Conservation (phyloP, 2,113 vertebrate species). For the Hemicordylus capensis region DNA sequence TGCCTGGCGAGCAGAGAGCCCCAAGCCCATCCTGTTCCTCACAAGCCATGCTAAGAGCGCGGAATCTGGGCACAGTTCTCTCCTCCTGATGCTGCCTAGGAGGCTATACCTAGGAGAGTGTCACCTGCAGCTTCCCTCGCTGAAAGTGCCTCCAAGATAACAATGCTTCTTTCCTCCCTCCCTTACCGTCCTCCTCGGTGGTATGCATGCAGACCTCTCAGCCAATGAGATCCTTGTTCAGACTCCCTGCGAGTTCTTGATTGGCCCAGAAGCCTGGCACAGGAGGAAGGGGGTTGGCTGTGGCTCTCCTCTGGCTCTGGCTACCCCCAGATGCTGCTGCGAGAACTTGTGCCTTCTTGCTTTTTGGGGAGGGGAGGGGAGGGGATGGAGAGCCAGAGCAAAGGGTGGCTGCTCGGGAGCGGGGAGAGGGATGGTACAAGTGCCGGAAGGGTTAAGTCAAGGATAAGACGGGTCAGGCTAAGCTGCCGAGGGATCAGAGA, state of each 20-base stretch:
- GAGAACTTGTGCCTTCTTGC: neutral
- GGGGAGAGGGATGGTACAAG: neutral
- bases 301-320: neutral
- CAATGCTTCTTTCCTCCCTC: conserved; percentile 41
- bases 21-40: neutral
- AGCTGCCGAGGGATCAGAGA: neutral
- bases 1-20: neutral
- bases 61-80: neutral
- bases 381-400: neutral
- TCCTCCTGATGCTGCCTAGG: neutral
- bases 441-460: neutral
- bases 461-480: neutral
- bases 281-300: conserved; percentile 10
- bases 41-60: neutral
- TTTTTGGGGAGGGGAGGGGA: accelerated
- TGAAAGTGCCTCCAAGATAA: conserved; percentile 57
- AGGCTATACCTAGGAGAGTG: neutral
- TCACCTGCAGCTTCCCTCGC: conserved; percentile 62
- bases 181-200: neutral
- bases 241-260: conserved; percentile 11
- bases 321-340: neutral
- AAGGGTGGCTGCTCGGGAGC: neutral
- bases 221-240: conserved; percentile 59
- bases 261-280: conserved; percentile 58
- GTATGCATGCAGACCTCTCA: conserved; percentile 47